phyloP scores from a whole-genome alignment of 2,888 invertebrate species.

The Ephialtes manifestator region DNA sequence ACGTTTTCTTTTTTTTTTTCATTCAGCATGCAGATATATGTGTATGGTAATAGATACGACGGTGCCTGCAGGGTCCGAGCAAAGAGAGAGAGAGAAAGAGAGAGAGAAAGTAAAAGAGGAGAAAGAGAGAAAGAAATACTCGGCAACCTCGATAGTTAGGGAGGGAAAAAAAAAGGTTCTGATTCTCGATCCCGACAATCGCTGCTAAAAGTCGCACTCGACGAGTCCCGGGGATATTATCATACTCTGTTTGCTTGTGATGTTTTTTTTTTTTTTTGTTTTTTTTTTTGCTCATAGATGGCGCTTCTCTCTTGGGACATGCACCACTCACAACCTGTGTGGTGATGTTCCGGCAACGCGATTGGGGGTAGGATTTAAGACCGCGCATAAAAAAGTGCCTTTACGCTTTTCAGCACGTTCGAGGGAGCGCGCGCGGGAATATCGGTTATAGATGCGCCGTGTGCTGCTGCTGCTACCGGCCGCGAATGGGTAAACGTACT shows the following conservation, averaged over 20 bases:
- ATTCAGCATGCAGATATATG: conserved; percentile 43
- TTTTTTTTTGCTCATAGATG: neutral
- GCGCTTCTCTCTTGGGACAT: neutral
- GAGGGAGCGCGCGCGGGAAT: conserved; percentile 51
- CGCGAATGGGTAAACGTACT: conserved; percentile 65
- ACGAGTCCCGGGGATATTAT: conserved; percentile 51
- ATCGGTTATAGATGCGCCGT: conserved; percentile 57
- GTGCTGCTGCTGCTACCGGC: conserved; percentile 25
- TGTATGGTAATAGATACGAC: conserved; percentile 42
- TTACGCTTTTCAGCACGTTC: conserved; percentile 51
- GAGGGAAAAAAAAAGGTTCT: neutral
- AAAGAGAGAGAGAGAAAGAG: neutral
- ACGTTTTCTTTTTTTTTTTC: conserved; percentile 46
- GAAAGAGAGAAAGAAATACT: too few relatives aligned
- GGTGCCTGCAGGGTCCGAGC: conserved; percentile 9
- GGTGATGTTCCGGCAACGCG: conserved; percentile 23
- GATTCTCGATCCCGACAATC: conserved; percentile 35
- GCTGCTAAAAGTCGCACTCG: conserved; percentile 40
- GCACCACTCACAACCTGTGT: neutral
- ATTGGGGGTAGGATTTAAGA: conserved; percentile 52
- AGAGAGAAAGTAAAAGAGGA: too few relatives aligned
- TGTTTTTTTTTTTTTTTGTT: neutral
- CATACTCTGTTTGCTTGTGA: conserved; percentile 12
- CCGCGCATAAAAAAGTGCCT: conserved; percentile 62
- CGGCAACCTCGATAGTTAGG: neutral